These are phyloP conservation scores for Nothocercus julius DNA, from an alignment of 2,113 vertebrate genomes.

Conservation along the genomic window DNA sequence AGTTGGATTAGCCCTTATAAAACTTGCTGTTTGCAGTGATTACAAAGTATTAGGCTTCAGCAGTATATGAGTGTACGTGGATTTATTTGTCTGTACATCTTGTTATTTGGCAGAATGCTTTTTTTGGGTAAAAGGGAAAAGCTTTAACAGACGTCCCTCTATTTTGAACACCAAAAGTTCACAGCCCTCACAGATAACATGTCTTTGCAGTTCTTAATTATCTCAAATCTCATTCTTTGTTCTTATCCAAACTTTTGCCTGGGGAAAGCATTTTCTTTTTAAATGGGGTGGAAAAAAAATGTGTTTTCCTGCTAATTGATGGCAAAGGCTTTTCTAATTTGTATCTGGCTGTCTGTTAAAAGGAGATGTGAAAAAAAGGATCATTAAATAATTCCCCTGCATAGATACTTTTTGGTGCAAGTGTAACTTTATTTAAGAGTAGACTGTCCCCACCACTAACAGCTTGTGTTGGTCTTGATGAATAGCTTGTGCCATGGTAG, in stretches of 20 bases:
- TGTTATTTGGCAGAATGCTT: conserved; percentile 4
- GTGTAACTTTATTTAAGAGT: neutral
- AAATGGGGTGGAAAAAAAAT: neutral
- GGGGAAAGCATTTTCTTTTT: neutral
- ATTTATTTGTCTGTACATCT: conserved; percentile 20
- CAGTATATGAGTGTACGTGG: neutral
- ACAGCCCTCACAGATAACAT: neutral
- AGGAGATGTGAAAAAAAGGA: neutral
- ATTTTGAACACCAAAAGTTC: neutral
- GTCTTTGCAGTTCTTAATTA: neutral
- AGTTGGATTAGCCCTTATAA: neutral
- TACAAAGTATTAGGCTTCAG: neutral
- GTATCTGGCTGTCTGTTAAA: neutral
- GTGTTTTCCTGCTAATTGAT: neutral
- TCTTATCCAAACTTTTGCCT: neutral
- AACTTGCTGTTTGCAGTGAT: neutral
- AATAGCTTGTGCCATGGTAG: neutral
- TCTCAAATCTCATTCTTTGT: neutral
- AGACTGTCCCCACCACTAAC: neutral
- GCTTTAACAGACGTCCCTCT: neutral
- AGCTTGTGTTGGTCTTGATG: neutral
- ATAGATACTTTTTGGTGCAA: neutral
- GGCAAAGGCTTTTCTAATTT: neutral
- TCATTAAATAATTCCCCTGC: neutral
- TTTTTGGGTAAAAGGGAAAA: neutral